A percentile compares a stretch with the other conserved stretches of the same genome.
phyloP scores from a whole-genome alignment of 2,113 vertebrate genomes.

The Climacteris rufus region DNA sequence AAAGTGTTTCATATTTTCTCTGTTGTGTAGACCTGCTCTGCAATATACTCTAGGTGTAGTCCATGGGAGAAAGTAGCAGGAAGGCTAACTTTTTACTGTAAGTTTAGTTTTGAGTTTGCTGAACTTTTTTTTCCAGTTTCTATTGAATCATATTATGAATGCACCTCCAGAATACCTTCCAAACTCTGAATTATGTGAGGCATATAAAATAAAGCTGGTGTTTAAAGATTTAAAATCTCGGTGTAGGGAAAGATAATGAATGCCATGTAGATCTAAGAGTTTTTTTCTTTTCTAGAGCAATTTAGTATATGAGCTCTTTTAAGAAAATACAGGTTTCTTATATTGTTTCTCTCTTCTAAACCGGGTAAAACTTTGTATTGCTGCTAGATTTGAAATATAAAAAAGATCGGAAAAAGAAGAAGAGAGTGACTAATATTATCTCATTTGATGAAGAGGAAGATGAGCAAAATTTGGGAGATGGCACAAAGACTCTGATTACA shows the following conservation, averaged over 20 bases:
- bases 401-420: constrained; percentile 91
- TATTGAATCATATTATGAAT: background rate
- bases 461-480: constrained; percentile 67
- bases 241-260: background rate
- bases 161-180: background rate
- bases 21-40: background rate
- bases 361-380: background rate
- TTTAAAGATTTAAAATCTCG: background rate
- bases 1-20: background rate
- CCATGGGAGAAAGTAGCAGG: background rate
- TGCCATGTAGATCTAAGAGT: background rate
- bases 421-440: constrained; percentile 95
- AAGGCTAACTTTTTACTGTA: background rate
- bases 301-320: background rate
- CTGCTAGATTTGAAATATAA: constrained; percentile 78
- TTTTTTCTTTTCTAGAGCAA: background rate
- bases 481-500: constrained; percentile 9
- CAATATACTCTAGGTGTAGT: background rate
- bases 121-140: background rate
- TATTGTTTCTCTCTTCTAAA: background rate
- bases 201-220: background rate
- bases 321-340: background rate
- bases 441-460: constrained; percentile 92
- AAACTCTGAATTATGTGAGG: background rate
- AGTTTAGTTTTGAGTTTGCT: background rate